Evolutionary conservation across 2,888 invertebrate genomes (phyloP).

Genomic region (Caenorhabditis becei): DNA sequence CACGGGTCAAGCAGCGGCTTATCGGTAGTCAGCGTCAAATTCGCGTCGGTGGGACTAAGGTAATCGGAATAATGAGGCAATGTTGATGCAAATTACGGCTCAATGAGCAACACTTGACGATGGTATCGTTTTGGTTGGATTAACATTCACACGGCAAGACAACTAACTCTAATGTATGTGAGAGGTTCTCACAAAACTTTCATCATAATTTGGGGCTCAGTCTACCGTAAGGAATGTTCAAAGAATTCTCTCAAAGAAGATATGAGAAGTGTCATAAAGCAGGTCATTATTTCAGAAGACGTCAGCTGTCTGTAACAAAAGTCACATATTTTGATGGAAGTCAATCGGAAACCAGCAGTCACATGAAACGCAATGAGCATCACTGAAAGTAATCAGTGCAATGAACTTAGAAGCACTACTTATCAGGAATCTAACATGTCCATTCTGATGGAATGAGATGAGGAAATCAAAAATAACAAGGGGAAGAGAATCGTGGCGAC

Average conservation of each 20-base stretch:
- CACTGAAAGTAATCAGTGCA: constrained; percentile 15
- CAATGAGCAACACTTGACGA: constrained; percentile 50
- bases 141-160: too few species aligned
- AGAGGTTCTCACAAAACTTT: too few species aligned
- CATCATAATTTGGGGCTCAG: too few species aligned
- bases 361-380: constrained; percentile 10
- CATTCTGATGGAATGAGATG: neutral
- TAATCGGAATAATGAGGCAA: constrained; percentile 54
- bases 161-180: too few species aligned
- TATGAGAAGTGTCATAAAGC: neutral
- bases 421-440: neutral
- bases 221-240: neutral
- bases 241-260: neutral
- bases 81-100: constrained; percentile 1
- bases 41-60: constrained; percentile 29
- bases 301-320: constrained; percentile 27
- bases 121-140: neutral
- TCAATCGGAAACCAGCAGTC: constrained; percentile 49
- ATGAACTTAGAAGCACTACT: constrained; percentile 6
- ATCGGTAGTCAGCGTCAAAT: constrained; percentile 49
- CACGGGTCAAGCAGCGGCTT: constrained; percentile 60
- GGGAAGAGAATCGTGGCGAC: neutral
- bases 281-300: constrained; percentile 18
- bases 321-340: constrained; percentile 38
- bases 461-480: neutral